Percentiles rank a stretch among this genome's conserved stretches.
phyloP scores from a whole-genome alignment of 2,113 vertebrate genomes.

The Megaptera novaeangliae region DNA sequence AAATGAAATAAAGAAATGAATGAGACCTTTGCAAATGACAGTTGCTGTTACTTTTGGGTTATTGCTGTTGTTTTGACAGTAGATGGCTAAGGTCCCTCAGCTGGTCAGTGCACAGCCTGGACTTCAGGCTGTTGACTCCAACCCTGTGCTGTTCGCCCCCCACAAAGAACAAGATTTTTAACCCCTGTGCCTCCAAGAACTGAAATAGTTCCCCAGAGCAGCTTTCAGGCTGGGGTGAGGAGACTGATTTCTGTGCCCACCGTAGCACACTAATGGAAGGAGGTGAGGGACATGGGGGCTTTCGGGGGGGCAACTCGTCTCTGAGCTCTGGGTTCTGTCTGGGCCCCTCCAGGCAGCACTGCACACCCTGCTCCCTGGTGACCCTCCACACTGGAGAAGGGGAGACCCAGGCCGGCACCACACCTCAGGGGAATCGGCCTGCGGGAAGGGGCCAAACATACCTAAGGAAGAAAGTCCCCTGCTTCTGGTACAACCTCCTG shows the following conservation, averaged over 20 bases:
- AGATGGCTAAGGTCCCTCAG: not conserved
- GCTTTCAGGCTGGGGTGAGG: not conserved
- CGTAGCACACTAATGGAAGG: not conserved
- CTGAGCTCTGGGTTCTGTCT: not conserved
- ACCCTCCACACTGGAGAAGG: not conserved
- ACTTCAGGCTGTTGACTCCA: not conserved
- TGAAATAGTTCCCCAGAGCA: too few relatives aligned
- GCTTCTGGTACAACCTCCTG: slow-evolving; percentile 83
- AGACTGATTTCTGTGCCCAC: not conserved
- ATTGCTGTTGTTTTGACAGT: not conserved
- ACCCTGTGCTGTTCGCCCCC: not conserved
- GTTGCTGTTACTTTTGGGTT: too few relatives aligned
- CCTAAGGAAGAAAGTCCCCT: slow-evolving; percentile 84
- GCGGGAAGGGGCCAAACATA: slow-evolving; percentile 14
- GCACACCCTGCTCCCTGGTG: rapidly evolving
- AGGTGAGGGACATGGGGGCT: rapidly evolving
- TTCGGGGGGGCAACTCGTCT: not conserved
- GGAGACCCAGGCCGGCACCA: not conserved
- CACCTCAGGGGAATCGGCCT: rapidly evolving
- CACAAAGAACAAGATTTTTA: not conserved
- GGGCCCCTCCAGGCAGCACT: slow-evolving; percentile 78
- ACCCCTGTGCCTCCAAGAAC: not conserved
- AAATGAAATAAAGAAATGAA: not conserved
- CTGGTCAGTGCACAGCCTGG: not conserved
- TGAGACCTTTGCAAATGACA: rapidly evolving